These are phyloP conservation scores for Platorchestia sp. DNA, from an alignment of 1,140 invertebrate species.

Conservation along the genomic window DNA sequence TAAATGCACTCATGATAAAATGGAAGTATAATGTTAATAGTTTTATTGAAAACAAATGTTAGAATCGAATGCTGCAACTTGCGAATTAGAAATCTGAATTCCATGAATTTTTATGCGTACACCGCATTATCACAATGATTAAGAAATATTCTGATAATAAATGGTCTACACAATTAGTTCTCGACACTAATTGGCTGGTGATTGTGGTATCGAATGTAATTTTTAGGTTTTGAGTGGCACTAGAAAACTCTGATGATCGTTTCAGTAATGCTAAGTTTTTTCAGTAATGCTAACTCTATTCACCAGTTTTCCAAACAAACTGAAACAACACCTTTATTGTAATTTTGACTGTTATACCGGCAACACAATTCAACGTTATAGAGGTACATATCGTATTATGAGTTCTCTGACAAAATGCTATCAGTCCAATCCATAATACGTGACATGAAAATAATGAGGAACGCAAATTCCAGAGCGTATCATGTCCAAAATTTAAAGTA, in stretches of 20 bases:
- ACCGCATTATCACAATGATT: not conserved
- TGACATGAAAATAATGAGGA: not conserved
- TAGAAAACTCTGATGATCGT: not conserved
- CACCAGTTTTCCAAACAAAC: not conserved
- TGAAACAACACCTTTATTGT: not conserved
- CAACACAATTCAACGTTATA: not conserved
- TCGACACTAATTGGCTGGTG: not conserved
- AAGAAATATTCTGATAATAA: not conserved
- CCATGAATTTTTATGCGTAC: not conserved
- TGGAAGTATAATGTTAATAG: not conserved
- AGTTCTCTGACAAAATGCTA: not conserved
- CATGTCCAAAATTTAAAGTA: not conserved
- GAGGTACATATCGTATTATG: not conserved
- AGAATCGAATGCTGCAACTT: not conserved
- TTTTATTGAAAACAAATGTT: not conserved
- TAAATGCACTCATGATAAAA: not conserved
- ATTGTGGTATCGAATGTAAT: not conserved
- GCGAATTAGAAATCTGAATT: not conserved
- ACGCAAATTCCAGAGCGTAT: not conserved
- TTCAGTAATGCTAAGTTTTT: too few relatives aligned
- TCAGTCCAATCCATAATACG: not conserved
- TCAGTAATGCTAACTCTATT: not conserved
- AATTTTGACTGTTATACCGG: not conserved
- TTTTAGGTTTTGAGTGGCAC: not conserved
- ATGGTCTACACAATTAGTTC: not conserved